Evolutionary conservation across 2,888 invertebrate genomes (phyloP), one percentile per base, ranked within the genome.

Genomic region (Zonitis immaculata): DNA sequence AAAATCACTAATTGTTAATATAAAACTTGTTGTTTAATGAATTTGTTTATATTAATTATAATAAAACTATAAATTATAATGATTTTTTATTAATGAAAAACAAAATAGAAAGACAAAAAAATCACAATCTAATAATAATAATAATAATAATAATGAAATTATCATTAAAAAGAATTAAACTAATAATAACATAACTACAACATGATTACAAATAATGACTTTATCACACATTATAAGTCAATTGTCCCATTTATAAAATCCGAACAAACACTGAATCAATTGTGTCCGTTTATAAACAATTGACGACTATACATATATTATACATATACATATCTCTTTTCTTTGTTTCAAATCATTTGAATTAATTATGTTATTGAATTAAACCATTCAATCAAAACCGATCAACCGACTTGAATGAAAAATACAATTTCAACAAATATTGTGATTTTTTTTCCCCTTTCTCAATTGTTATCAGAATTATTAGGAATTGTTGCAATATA

Each of bases 211-310:
- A 11, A 39, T 39, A 39, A 39, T 39, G 39, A 39, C 39, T 39
- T 39, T 39, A 39, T 39, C 39, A 20, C 20, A 39, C 39, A 35
- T 20, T 39, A 11, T 18, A 39, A 39, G 2, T 16, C 39, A 39
- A 39, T 39, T 39, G 39, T 20, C 20, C 20, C 39, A 18, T 2
- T 39, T 39, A 39, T 39, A 11, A 20, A n/a, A n/a, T 3, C 39
- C n/a, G n/a, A n/a, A n/a, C n/a, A n/a, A 39, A 39, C 39, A 39
- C n/a, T 39, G 39, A 16, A 20, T 39, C 39, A 39, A 39, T 39
- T 39, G 39, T 39, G 18, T 20, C 1, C 4, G 18, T 39, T 18
- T 11, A 5, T n/a, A n/a, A n/a, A n/a, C 39, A 39, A 39, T 39
- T 39, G 39, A 39, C 3, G 5, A 20, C n/a, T n/a, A n/a, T n/a